Evolutionary conservation across 2,888 invertebrate genomes (phyloP).

Genomic region (Cheilosia impressa): DNA sequence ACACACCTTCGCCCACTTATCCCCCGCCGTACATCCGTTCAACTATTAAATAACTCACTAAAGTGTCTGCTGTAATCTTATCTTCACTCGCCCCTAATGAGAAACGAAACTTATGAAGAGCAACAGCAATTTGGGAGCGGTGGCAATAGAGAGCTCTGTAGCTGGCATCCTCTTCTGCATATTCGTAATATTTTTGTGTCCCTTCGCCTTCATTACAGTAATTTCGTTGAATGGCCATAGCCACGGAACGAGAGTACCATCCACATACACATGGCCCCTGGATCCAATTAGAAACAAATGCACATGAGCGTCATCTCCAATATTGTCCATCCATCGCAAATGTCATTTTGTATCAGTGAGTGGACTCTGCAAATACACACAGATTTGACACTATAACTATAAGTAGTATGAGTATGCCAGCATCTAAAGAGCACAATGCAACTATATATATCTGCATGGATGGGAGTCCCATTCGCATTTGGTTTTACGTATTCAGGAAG

Average conservation of each 20-base stretch:
- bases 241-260: neutral
- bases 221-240: conserved; percentile 50
- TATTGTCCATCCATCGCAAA: conserved; percentile 64
- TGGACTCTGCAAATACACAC: conserved; percentile 13
- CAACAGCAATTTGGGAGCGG: neutral
- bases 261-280: conserved; percentile 9
- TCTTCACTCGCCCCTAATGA: conserved; percentile 16
- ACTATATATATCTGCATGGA: neutral
- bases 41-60: conserved; percentile 43
- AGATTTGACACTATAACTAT: neutral
- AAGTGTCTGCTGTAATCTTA: conserved; percentile 15
- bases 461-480: conserved; percentile 47
- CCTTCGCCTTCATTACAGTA: conserved; percentile 17
- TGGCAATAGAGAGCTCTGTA: neutral
- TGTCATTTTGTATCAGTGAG: conserved; percentile 51
- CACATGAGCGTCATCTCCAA: conserved; percentile 63
- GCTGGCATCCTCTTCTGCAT: neutral
- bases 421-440: conserved; percentile 17
- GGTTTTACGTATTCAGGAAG: conserved; percentile 70
- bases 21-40: conserved; percentile 14
- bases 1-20: conserved; percentile 1
- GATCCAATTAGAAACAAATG: conserved; percentile 56
- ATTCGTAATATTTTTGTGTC: conserved; percentile 7
- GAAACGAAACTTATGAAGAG: conserved; percentile 21
- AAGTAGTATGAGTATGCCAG: conserved; percentile 10